Evolutionary conservation across 2,797 vertebrate genomes (phyloP), one percentile per base, ranked within the genome.

Genomic region (Tokudaia tokunoshimensis): DNA sequence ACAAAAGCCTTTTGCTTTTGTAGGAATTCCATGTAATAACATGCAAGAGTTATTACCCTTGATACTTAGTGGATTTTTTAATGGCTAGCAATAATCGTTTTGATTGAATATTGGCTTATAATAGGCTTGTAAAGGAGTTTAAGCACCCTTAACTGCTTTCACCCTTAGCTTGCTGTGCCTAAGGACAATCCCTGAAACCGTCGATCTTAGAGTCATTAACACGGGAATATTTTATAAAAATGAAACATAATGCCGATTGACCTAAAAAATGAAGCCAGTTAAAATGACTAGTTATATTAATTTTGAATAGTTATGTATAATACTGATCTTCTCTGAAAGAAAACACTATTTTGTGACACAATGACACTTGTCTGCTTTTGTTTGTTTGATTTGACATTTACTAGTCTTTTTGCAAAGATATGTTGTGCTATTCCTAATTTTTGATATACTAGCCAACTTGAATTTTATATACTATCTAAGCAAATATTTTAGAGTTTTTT

Each of bases 41-140:
- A 98, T 98, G 97, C 97, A 98, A 98, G 98, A 98, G 95, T 98
- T 99, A 99, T 99, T 99, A 98, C 98, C 98, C 98, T 97, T 98
- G 98, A 95, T 98, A 98, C 97, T 98, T 98, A 97, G 97, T 95
- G 79, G 70, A 97, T 98, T 97, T 98, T 98, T 98, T 98, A 99
- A 97, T 98, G 95, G 97, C 96, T 98, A 97, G 98, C 98, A 98
- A 98, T 98, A 98, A 98, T 98, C 94, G 44, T 98, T 98, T 98
- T 98, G 98, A 98, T 98, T 97, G 98, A 98, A 98, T 98, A 98
- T 98, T 98, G 98, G 91, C 96, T 98, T 97, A 91, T 96, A 98
- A 97, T 97, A 96, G 97, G 94, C 97, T 98, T 98, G 97, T 98
- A 98, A 98, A 98, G 95, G 96, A 97, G 97, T 97, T 98, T 92